These are phyloP conservation scores for Lasiurus borealis DNA, from an alignment of 2,113 vertebrate species.

Conservation along the genomic window DNA sequence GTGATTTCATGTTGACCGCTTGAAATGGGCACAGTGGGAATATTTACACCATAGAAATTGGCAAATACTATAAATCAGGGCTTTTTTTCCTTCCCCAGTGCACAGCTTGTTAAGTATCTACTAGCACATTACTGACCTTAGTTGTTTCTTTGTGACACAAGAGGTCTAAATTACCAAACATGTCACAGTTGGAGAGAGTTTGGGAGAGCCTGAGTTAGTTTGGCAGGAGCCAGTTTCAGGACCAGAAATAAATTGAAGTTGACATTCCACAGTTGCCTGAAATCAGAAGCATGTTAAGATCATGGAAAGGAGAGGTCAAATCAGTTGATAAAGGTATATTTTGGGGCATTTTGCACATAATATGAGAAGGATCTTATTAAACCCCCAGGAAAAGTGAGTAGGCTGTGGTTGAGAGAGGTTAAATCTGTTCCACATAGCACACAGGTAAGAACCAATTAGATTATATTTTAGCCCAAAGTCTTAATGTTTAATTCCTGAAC, in stretches of 20 bases:
- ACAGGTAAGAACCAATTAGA: background rate
- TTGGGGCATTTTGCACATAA: background rate
- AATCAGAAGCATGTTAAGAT: conserved; percentile 19
- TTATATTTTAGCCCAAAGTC: background rate
- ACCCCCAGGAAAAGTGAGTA: background rate
- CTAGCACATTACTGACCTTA: background rate
- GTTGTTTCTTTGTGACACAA: background rate
- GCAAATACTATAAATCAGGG: background rate
- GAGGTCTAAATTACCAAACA: background rate
- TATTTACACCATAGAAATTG: conserved; percentile 32
- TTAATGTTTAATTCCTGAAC: background rate
- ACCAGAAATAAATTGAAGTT: background rate
- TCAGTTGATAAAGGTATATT: background rate
- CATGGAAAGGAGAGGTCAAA: background rate
- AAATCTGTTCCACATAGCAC: background rate
- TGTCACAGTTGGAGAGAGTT: background rate
- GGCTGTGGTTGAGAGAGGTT: background rate
- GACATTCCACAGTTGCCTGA: background rate
- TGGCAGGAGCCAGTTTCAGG: background rate
- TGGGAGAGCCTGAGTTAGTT: conserved; percentile 5
- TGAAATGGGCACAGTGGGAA: background rate
- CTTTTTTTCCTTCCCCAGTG: background rate
- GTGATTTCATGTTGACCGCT: background rate
- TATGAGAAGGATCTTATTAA: background rate
- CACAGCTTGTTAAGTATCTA: conserved; percentile 5